phyloP scores from a whole-genome alignment of 2,113 vertebrate genomes.

The Podiceps cristatus region DNA sequence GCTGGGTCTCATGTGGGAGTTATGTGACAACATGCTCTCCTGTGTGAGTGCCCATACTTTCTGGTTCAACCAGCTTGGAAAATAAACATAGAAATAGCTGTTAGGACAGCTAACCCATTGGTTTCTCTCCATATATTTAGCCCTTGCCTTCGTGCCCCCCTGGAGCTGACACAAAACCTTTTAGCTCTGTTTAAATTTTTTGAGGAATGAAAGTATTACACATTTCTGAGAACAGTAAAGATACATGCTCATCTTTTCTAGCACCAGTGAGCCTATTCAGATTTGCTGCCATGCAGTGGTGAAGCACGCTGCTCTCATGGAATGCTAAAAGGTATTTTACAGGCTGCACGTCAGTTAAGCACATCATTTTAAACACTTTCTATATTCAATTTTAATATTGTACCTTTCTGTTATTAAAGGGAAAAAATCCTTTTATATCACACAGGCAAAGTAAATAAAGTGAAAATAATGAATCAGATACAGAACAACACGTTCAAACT shows the following conservation, averaged over 20 bases:
- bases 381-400: not conserved
- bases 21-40: not conserved
- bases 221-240: not conserved
- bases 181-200: not conserved
- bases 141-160: not conserved
- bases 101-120: not conserved
- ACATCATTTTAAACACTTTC: not conserved
- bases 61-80: not conserved
- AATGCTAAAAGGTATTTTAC: conserved; percentile 3
- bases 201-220: not conserved
- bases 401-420: not conserved
- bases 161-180: not conserved
- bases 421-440: not conserved
- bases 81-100: not conserved
- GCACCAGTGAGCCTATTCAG: not conserved
- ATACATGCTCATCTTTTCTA: not conserved
- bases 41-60: not conserved
- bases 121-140: not conserved
- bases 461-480: conserved; percentile 11
- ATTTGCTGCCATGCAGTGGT: not conserved
- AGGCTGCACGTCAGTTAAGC: not conserved
- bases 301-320: not conserved
- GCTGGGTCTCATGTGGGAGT: not conserved
- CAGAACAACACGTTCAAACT: not conserved
- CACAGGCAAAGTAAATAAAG: not conserved